A percentile compares a stretch with the other conserved stretches of the same genome.
These are phyloP conservation scores for Seriola rivoliana DNA, from an alignment of 2,113 vertebrate genomes.

Conservation along the genomic window DNA sequence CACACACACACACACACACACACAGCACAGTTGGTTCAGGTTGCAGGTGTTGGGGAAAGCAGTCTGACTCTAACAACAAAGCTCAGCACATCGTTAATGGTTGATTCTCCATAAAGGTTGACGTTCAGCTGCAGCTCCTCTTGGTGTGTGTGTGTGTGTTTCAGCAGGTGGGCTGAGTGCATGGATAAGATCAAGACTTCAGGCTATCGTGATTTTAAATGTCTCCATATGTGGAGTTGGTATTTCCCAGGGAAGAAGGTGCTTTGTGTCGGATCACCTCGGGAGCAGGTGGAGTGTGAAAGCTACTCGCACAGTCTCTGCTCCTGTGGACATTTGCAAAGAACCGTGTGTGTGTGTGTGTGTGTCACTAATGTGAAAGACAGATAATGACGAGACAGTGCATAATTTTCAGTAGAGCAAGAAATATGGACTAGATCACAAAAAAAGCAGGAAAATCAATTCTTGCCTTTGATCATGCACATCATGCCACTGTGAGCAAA, in stretches of 20 bases:
- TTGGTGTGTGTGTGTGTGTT: background rate
- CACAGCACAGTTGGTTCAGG: constrained; percentile 9
- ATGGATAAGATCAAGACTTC: constrained; percentile 28
- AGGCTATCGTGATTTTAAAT: constrained; percentile 30
- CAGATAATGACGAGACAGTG: background rate
- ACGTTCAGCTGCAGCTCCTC: constrained; percentile 25
- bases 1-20: background rate
- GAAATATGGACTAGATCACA: background rate
- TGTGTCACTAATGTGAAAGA: background rate
- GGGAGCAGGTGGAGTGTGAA: background rate
- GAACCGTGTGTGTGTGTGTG: background rate
- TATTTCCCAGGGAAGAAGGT: constrained; percentile 16
- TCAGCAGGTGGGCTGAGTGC: background rate
- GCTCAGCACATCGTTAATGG: constrained; percentile 17
- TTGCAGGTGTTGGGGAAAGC: constrained; percentile 19
- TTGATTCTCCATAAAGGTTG: constrained; percentile 62
- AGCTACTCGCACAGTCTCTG: background rate
- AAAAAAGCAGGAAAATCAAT: constrained; percentile 31
- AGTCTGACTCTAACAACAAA: constrained; percentile 41
- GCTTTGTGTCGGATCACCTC: background rate
- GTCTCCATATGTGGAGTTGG: background rate
- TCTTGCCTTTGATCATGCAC: constrained; percentile 37
- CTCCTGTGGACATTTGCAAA: background rate
- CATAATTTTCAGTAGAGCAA: background rate
- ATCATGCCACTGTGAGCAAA: constrained; percentile 22